These are phyloP conservation scores for Campopleginae sp. DNA, from an alignment of 2,888 invertebrate genomes.

Conservation along the genomic window DNA sequence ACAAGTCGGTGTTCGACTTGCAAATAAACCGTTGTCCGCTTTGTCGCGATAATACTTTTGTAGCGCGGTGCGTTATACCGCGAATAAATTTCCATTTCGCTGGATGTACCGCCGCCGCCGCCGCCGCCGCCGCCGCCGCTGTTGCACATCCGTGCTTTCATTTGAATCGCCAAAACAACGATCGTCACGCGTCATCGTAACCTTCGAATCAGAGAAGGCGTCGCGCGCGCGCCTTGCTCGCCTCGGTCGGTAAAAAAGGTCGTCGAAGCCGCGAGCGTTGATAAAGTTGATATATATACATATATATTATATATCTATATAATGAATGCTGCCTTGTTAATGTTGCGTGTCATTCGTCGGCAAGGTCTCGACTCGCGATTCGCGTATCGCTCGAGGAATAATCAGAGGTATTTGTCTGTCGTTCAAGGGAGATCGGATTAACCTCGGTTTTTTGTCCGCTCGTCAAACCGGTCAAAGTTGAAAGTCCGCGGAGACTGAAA, in stretches of 20 bases:
- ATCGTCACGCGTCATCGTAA: not conserved
- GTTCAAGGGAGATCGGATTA: no score
- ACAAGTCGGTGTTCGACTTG: no score
- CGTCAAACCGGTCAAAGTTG: slow-evolving; percentile 66
- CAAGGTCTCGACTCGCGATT: not conserved
- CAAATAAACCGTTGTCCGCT: no score
- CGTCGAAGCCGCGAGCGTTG: no score
- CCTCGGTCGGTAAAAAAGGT: not conserved
- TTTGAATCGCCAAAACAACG: not conserved
- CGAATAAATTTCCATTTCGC: no score
- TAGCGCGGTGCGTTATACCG: no score
- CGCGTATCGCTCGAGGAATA: not conserved
- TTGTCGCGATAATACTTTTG: no score
- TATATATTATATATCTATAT: not conserved
- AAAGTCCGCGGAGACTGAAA: slow-evolving; percentile 55
- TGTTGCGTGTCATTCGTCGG: not conserved
- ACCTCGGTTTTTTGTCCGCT: slow-evolving; percentile 52
- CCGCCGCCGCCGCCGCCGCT: no score
- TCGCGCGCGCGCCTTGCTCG: not conserved
- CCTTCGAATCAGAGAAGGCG: not conserved
- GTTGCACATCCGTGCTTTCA: not conserved
- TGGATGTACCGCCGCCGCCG: no score
- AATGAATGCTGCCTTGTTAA: not conserved
- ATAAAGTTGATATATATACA: not conserved
- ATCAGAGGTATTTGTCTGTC: no score